Evolutionary conservation across 2,888 invertebrate genomes (phyloP), one percentile per base, ranked within the genome.

Genomic region (Chesias legatella): DNA sequence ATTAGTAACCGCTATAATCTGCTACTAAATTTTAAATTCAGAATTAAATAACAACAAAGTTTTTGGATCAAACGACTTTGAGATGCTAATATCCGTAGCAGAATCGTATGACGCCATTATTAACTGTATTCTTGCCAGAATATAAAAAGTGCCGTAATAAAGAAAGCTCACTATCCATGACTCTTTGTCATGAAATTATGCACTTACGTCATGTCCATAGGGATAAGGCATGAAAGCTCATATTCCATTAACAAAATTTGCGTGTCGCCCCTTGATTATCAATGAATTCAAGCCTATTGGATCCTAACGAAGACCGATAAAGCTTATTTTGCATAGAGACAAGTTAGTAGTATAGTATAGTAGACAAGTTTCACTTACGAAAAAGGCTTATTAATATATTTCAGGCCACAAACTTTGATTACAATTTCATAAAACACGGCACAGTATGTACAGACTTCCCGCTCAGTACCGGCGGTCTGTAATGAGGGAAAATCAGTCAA

Each of bases 351-450:
- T n/a, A n/a, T n/a, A n/a, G n/a, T n/a, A n/a, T n/a, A n/a, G n/a
- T n/a, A n/a, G n/a, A n/a, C n/a, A n/a, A n/a, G n/a, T n/a, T n/a
- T n/a, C n/a, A n/a, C n/a, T n/a, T n/a, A n/a, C n/a, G n/a, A n/a
- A n/a, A n/a, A n/a, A n/a, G n/a, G n/a, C n/a, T n/a, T 58, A 58
- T 64, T 67, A 59, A 81, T 79, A 71, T 79, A 60, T 79, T 61
- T 59, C 75, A 76, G 81, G 72, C 66, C 67, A 62, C 63, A 64
- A 78, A 81, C 73, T 82, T 84, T 83, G 84, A 84, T 85, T 85
- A 83, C 82, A 83, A 79, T 83, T 85, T 82, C 80, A 83, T 77
- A 79, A 75, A 73, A 69, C 64, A 63, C 60, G 66, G 75, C 71
- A 73, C 74, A 78, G 74, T 64, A 67, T 67, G 55, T 67, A 66